Conservation (phyloP, 37 sponge, comb jelly and placozoan genomes). For the Lycopodina hypogea region DNA sequence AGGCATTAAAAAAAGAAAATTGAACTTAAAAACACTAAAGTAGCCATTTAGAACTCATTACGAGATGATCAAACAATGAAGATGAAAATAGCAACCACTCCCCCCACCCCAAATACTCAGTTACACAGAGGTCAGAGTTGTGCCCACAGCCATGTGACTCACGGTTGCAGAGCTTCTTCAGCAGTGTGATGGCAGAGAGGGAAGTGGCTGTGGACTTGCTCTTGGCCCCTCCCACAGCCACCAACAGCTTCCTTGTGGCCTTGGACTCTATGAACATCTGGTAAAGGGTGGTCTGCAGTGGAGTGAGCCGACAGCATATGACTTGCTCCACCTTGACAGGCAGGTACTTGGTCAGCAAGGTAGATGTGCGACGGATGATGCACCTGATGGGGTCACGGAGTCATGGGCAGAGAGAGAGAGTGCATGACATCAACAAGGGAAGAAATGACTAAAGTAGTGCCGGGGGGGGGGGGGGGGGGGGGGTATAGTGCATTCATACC, state of each 20-base stretch:
- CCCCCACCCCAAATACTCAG: not conserved
- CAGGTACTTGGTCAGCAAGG: conserved; percentile 92
- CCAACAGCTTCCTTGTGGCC: conserved; percentile 19
- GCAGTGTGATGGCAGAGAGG: conserved; percentile 84
- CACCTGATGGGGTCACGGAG: conserved; percentile 73
- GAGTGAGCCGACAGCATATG: conserved; percentile 85
- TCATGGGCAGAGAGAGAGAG: not conserved
- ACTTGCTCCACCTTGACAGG: conserved; percentile 93
- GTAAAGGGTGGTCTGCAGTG: conserved; percentile 80
- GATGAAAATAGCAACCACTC: no score
- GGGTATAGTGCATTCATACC: no score
- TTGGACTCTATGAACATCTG: conserved; percentile 63
- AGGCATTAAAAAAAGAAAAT: no score
- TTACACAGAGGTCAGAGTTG: not conserved
- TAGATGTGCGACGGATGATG: conserved; percentile 90
- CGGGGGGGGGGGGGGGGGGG: no score
- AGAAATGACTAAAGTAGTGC: not conserved
- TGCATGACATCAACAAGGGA: not conserved
- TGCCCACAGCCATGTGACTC: conserved; percentile 20
- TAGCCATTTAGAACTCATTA: no score
- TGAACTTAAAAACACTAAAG: no score
- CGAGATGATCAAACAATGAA: no score
- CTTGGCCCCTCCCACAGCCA: not conserved
- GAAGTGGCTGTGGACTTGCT: conserved; percentile 44
- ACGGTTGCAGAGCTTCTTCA: conserved; percentile 98